Percentiles rank a stretch among this genome's conserved stretches.
phyloP scores from a whole-genome alignment of 1,140 invertebrate genomes.

The Drosophila chauvacae region DNA sequence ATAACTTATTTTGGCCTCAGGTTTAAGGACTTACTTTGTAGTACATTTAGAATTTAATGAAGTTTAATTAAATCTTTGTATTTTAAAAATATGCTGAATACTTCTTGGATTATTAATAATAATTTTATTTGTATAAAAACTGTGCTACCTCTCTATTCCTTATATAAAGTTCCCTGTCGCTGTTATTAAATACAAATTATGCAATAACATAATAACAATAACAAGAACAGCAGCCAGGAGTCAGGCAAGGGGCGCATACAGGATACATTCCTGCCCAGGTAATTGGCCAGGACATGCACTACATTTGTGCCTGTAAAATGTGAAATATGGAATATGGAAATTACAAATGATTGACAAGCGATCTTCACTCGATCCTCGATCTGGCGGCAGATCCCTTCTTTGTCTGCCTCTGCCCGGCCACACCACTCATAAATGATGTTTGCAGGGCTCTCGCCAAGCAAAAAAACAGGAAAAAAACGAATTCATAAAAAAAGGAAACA shows the following conservation, averaged over 20 bases:
- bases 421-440: constrained; percentile 66
- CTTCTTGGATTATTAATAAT: neutral
- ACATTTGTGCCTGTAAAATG: neutral
- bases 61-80: too few relatives aligned
- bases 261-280: constrained; percentile 40
- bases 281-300: constrained; percentile 60
- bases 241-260: constrained; percentile 18
- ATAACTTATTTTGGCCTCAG: neutral
- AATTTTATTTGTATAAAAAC: neutral
- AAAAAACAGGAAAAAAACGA: constrained; percentile 5
- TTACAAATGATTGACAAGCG: constrained; percentile 73
- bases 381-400: constrained; percentile 42
- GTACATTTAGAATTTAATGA: neutral
- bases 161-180: neutral
- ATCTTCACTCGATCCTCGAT: constrained; percentile 48
- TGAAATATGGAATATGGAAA: constrained; percentile 70
- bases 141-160: neutral
- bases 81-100: neutral
- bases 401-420: neutral
- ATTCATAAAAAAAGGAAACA: constrained; percentile 50
- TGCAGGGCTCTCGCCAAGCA: neutral
- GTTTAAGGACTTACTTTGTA: neutral
- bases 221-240: constrained; percentile 12
- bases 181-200: constrained; percentile 69
- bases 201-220: constrained; percentile 21